These are phyloP conservation scores for Cheilosia grossa DNA, from an alignment of 2,888 invertebrate genomes.

Conservation along the genomic window DNA sequence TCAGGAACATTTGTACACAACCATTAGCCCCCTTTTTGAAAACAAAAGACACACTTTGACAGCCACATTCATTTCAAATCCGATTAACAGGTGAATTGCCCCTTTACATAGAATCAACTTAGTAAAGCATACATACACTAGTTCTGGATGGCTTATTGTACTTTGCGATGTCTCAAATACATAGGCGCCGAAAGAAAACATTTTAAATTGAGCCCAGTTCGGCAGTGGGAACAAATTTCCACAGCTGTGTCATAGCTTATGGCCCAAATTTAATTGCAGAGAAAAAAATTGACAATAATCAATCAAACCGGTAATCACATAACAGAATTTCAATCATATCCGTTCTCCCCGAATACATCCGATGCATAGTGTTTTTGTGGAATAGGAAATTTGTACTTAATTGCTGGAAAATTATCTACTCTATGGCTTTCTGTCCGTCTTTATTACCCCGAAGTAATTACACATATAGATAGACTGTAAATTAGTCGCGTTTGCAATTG, in stretches of 20 bases:
- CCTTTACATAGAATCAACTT: slow-evolving; percentile 26
- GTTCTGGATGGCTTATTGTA: not conserved
- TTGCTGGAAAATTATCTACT: slow-evolving; percentile 15
- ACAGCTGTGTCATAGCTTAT: not conserved
- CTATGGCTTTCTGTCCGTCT: slow-evolving; percentile 4
- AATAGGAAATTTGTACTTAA: not conserved
- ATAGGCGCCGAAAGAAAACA: not conserved
- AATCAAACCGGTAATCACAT: slow-evolving; percentile 56
- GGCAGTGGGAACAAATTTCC: not conserved
- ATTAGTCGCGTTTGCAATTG: slow-evolving; percentile 43
- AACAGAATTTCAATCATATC: slow-evolving; percentile 32
- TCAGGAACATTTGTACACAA: not conserved
- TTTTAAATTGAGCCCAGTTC: not conserved
- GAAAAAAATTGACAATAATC: slow-evolving; percentile 37
- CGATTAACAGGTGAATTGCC: slow-evolving; percentile 29
- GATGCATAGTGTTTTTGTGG: slow-evolving; percentile 28
- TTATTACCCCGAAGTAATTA: slow-evolving; percentile 27
- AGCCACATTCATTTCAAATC: slow-evolving; percentile 31
- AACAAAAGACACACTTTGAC: not conserved
- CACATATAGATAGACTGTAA: slow-evolving; percentile 28
- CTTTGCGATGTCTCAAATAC: not conserved
- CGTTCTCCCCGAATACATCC: slow-evolving; percentile 16
- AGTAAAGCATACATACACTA: slow-evolving; percentile 17
- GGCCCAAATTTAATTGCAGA: slow-evolving; percentile 6
- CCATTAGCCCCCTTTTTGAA: slow-evolving; percentile 20